Conservation (phyloP, 2,888 invertebrate species). For the Oscheius sp. region DNA sequence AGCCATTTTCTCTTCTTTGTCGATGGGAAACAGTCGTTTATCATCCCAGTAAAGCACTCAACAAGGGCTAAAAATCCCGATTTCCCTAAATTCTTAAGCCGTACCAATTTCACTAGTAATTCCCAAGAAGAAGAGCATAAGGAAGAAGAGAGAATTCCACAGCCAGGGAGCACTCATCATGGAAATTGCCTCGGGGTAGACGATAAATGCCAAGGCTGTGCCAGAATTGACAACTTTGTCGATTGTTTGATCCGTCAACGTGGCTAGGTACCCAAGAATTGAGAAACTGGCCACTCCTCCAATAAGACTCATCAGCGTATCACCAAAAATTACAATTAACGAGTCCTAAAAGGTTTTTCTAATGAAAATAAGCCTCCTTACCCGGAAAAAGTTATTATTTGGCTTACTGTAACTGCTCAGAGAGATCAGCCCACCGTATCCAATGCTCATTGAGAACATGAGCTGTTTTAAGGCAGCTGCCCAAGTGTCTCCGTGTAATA, state of each 20-base stretch:
- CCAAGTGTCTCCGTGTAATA: constrained; percentile 57
- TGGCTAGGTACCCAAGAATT: constrained; percentile 56
- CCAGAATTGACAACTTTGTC: constrained; percentile 58
- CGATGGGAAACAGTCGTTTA: constrained; percentile 36
- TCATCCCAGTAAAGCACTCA: constrained; percentile 37
- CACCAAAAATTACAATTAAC: constrained; percentile 60
- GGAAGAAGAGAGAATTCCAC: constrained; percentile 74
- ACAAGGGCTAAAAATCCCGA: constrained; percentile 34
- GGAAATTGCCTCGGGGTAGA: constrained; percentile 74
- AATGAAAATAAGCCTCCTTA: constrained; percentile 7
- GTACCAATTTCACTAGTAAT: constrained; percentile 60
- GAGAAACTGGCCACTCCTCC: constrained; percentile 60
- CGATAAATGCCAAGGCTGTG: constrained; percentile 74
- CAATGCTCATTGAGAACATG: constrained; percentile 67
- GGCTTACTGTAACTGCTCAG: constrained; percentile 64
- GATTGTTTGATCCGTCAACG: constrained; percentile 32
- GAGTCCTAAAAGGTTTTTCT: constrained; percentile 51
- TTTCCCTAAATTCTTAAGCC: neutral
- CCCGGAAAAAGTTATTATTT: constrained; percentile 61
- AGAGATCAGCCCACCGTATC: constrained; percentile 63
- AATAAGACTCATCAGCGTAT: constrained; percentile 57
- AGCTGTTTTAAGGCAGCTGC: constrained; percentile 63
- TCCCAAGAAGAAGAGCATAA: constrained; percentile 74
- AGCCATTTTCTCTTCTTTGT: constrained; percentile 31
- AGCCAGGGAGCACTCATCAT: constrained; percentile 73